Percentiles rank a stretch among this genome's conserved stretches.
These are phyloP conservation scores for Leptodactylus fallax DNA, from an alignment of 2,797 vertebrate species.

Conservation along the genomic window DNA sequence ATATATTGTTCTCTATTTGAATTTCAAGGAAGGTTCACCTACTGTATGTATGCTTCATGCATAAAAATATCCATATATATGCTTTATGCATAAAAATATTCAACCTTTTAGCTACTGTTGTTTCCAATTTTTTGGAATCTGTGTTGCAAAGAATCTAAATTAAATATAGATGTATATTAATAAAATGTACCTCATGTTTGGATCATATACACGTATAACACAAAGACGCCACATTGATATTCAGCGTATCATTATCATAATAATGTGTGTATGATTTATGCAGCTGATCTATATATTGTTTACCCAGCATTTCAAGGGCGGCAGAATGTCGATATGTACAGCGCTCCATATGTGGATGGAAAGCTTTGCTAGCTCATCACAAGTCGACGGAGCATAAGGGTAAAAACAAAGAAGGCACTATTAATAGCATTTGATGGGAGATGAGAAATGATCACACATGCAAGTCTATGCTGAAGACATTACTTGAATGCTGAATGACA, in stretches of 20 bases:
- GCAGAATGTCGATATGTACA: slow-evolving; percentile 1
- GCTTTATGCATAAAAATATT: background rate
- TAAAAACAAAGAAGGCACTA: slow-evolving; percentile 35
- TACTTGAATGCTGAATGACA: slow-evolving; percentile 60
- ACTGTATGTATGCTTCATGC: too few species aligned
- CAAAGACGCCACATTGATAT: background rate
- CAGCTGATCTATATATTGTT: background rate
- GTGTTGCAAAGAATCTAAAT: background rate
- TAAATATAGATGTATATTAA: background rate
- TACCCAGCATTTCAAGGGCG: slow-evolving; percentile 20
- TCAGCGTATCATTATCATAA: slow-evolving; percentile 21
- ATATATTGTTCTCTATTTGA: background rate
- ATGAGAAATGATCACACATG: slow-evolving; percentile 57
- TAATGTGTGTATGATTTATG: background rate
- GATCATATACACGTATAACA: background rate
- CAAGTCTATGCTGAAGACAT: slow-evolving; percentile 48
- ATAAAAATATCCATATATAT: too few species aligned
- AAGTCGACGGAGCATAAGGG: slow-evolving; percentile 16
- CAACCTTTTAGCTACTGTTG: background rate
- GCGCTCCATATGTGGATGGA: background rate
- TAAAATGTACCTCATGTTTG: background rate
- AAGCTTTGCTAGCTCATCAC: slow-evolving; percentile 37
- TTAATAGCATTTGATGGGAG: slow-evolving; percentile 57
- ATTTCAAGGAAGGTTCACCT: background rate
- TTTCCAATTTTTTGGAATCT: background rate